These are phyloP conservation scores for Sarcophaga bullata DNA, from an alignment of 1,140 invertebrate genomes.

Conservation along the genomic window DNA sequence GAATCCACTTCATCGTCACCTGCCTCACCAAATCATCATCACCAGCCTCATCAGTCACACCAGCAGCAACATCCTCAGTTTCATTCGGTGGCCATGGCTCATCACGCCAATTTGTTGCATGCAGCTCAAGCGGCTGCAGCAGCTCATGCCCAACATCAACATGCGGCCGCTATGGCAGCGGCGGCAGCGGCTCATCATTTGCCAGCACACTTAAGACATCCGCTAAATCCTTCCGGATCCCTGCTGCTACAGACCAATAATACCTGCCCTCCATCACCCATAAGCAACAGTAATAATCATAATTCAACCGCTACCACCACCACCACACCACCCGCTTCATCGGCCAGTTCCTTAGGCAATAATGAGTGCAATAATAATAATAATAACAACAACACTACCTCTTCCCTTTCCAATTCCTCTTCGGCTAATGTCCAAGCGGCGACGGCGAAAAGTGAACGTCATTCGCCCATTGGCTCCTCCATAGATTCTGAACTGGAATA, in stretches of 20 bases:
- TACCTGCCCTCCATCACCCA: conserved; percentile 23
- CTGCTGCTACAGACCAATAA: conserved; percentile 16
- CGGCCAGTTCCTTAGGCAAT: conserved; percentile 22
- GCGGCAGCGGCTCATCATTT: conserved; percentile 51
- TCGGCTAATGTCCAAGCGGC: conserved; percentile 32
- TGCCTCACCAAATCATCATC: conserved; percentile 43
- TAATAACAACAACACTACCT: conserved; percentile 15
- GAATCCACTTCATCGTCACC: conserved; percentile 46
- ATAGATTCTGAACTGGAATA: conserved; percentile 71
- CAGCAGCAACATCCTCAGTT: conserved; percentile 55
- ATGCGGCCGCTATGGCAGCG: conserved; percentile 53
- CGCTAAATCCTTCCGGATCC: conserved; percentile 16
- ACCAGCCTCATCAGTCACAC: conserved; percentile 54
- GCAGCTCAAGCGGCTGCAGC: conserved; percentile 58
- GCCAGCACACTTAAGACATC: conserved; percentile 47
- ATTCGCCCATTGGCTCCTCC: conserved; percentile 63
- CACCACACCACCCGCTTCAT: conserved; percentile 50
- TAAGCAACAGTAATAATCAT: conserved; percentile 50
- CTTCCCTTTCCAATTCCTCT: conserved; percentile 31
- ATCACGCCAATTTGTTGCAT: conserved; percentile 60
- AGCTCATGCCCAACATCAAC: conserved; percentile 60
- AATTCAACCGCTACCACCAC: conserved; percentile 49
- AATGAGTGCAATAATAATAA: conserved; percentile 27
- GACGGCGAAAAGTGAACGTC: conserved; percentile 58
- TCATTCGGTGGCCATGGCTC: conserved; percentile 61